Conservation (phyloP, 2,113 vertebrate genomes). For the Castor canadensis region DNA sequence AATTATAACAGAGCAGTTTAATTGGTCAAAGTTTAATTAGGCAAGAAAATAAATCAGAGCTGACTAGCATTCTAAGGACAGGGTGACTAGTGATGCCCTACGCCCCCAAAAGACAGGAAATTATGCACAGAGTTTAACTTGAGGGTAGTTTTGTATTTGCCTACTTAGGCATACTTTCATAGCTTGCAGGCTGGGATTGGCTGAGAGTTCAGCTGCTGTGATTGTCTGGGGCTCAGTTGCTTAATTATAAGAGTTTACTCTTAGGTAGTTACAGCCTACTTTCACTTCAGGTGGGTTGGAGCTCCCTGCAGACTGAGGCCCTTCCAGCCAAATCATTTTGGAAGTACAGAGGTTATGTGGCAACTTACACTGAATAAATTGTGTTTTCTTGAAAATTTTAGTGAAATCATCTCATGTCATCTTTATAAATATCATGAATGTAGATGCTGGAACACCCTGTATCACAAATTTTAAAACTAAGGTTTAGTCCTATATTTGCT, state of each 20-base stretch:
- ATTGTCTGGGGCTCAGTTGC: background rate
- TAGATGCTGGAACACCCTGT: background rate
- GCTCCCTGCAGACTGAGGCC: fast-evolving
- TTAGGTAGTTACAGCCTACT: background rate
- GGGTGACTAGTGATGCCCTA: background rate
- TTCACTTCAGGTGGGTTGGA: no score
- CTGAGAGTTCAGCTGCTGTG: background rate
- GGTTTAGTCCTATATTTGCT: background rate
- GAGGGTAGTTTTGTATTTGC: background rate
- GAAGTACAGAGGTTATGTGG: background rate
- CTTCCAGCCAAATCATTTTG: background rate
- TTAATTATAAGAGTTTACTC: background rate
- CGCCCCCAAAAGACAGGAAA: background rate
- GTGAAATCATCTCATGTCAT: background rate
- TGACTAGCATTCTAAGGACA: background rate
- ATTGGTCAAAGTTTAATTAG: background rate
- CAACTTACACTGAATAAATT: background rate
- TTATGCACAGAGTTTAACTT: background rate
- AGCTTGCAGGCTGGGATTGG: background rate
- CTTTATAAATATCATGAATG: background rate
- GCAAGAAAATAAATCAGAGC: background rate
- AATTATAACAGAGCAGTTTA: background rate
- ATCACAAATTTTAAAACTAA: background rate
- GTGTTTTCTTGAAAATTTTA: background rate
- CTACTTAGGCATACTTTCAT: background rate